Percentiles rank a stretch among this genome's conserved stretches.
These are phyloP conservation scores for Epizoanthus illoricatus DNA, from an alignment of 92 coral and sea anemone species.

Conservation along the genomic window DNA sequence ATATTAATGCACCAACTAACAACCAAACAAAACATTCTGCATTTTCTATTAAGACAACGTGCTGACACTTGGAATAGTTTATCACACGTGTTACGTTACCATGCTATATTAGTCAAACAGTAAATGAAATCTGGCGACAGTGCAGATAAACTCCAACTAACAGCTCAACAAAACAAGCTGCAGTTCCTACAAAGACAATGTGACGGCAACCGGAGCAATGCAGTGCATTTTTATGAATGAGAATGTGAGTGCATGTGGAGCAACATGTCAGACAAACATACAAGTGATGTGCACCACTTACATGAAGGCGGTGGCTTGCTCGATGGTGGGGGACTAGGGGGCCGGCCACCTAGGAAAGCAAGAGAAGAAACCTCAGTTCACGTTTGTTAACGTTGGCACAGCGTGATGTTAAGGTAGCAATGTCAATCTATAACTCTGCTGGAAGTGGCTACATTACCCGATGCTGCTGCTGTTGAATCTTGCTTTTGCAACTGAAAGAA, in stretches of 20 bases:
- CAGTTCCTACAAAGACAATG: neutral
- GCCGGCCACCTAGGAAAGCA: neutral
- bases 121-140: neutral
- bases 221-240: no score
- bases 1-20: neutral
- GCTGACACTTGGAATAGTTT: neutral
- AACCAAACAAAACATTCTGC: neutral
- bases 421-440: neutral
- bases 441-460: neutral
- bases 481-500: conserved; percentile 46
- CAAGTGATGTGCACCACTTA: neutral
- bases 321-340: conserved; percentile 1
- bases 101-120: neutral
- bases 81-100: neutral
- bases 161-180: neutral
- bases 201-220: neutral
- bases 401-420: neutral
- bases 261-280: neutral
- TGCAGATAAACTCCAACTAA: neutral
- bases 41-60: neutral
- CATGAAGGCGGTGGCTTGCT: conserved; percentile 1
- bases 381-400: neutral
- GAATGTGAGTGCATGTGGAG: neutral
- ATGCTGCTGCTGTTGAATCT: conserved; percentile 38
- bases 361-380: neutral